Base-by-base conservation (phyloP, 2,888 invertebrate genomes). In the Aphelenchoides bicaudatus region DNA sequence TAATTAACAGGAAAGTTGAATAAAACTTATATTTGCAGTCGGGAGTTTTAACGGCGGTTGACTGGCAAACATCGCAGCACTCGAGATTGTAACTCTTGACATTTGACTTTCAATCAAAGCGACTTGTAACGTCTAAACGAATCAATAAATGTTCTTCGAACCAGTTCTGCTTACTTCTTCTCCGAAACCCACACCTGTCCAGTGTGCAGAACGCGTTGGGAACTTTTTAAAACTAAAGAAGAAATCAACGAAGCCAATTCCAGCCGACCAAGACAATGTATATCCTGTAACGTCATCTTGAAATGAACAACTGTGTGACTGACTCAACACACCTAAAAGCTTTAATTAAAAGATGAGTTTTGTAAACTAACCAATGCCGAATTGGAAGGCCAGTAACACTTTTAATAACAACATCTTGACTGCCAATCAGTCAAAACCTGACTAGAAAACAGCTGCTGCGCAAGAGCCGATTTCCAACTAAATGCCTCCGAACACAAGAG, bases 141-240 rank as follows among this genome's bases (percentile, higher is more conserved):
- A 2, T 2, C 2, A 2, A 37, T 2, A 37, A 37, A 37, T 1
- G 38, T 37, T 19, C 19, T 37, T 16, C 38, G 21, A 37, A 37
- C 16, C 38, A 10, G 16, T 43, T 43, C 3, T 13, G 2, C 27
- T 16, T 38, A 54, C 55, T 28, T 23, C 2, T 39, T 52, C 27
- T 8, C 55, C 55, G 29, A 54, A 54, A 27, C 56, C 55, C 16
- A 54, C 47, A 8, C 55, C 55, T 2, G 55, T 54, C 55, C 55
- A 54, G 34, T 46, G 47, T 2, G 25, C 55, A 19, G 46, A 21
- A n/a, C 53, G 25, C 2, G 47, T 16, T 2, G 55, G 55, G 27
- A 54, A 54, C 8, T 58, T 23, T n/a, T 52, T 52, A 28, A 46
- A 43, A 16, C 58, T 56, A 16, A 54, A 16, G 13, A 46, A 23